These are phyloP conservation scores for Drymodes brunneopygia DNA, from an alignment of 2,113 vertebrate genomes.

Conservation along the genomic window DNA sequence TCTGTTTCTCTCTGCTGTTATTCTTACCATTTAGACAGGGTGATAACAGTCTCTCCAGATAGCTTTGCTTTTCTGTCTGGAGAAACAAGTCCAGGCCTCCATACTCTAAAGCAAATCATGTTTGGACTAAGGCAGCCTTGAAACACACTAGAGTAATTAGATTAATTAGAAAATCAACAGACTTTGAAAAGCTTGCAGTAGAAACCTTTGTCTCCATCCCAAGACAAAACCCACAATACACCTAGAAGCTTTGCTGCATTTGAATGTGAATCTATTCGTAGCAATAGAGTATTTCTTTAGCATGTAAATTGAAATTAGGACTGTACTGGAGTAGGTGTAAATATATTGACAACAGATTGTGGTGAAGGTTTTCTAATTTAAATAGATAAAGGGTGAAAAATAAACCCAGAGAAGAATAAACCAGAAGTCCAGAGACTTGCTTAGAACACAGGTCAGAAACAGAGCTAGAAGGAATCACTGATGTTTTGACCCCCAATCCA, in stretches of 20 bases:
- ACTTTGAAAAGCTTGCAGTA: neutral
- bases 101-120: neutral
- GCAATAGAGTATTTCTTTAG: neutral
- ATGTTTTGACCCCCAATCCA: neutral
- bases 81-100: neutral
- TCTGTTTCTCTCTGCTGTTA: neutral
- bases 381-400: neutral
- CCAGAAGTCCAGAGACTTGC: neutral
- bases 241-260: neutral
- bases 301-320: neutral
- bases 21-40: neutral
- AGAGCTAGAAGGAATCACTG: neutral
- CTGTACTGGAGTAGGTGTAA: neutral
- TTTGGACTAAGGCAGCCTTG: neutral
- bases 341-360: neutral
- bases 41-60: neutral
- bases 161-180: constrained; percentile 2
- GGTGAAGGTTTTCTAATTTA: neutral
- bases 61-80: neutral
- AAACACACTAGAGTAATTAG: neutral
- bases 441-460: neutral
- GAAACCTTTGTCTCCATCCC: neutral
- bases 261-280: neutral
- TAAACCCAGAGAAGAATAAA: neutral
- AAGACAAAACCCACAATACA: neutral